A percentile compares a stretch with the other conserved stretches of the same genome.
Evolutionary conservation across 1,140 invertebrate species (phyloP).

Genomic region (Monochamus saltuarius): DNA sequence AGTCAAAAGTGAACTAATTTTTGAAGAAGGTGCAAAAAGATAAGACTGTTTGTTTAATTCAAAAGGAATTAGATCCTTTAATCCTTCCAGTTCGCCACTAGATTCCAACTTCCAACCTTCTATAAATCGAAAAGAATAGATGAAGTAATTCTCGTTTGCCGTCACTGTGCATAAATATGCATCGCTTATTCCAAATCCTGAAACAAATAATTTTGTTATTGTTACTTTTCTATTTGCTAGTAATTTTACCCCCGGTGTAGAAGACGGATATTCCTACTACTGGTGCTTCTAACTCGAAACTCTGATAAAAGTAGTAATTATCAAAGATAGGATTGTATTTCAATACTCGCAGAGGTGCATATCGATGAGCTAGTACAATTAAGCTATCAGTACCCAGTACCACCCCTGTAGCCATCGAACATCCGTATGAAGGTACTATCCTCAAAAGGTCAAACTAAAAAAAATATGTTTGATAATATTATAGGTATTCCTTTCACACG

Average conservation of each 20-base stretch:
- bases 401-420: slow-evolving; percentile 37
- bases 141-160: slow-evolving; percentile 34
- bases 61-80: slow-evolving; percentile 40
- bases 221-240: background rate
- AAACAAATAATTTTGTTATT: slow-evolving; percentile 19
- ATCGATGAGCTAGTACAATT: slow-evolving; percentile 39
- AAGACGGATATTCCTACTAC: slow-evolving; percentile 38
- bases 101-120: slow-evolving; percentile 44
- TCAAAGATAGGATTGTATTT: slow-evolving; percentile 40
- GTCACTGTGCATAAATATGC: slow-evolving; percentile 43
- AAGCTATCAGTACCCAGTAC: slow-evolving; percentile 39
- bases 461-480: slow-evolving; percentile 18
- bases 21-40: slow-evolving; percentile 41
- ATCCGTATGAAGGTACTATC: slow-evolving; percentile 33
- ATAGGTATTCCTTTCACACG: background rate
- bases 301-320: slow-evolving; percentile 46
- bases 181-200: slow-evolving; percentile 40
- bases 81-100: slow-evolving; percentile 36
- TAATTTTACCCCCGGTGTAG: slow-evolving; percentile 41
- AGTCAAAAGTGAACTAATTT: slow-evolving; percentile 38
- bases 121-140: slow-evolving; percentile 42
- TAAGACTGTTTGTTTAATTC: slow-evolving; percentile 37
- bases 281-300: slow-evolving; percentile 33
- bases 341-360: slow-evolving; percentile 34
- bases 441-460: slow-evolving; percentile 42